A percentile compares a stretch with the other conserved stretches of the same genome.
phyloP scores from a whole-genome alignment of 2,113 vertebrate species.

The zebrafish (Danio rerio) region DNA sequence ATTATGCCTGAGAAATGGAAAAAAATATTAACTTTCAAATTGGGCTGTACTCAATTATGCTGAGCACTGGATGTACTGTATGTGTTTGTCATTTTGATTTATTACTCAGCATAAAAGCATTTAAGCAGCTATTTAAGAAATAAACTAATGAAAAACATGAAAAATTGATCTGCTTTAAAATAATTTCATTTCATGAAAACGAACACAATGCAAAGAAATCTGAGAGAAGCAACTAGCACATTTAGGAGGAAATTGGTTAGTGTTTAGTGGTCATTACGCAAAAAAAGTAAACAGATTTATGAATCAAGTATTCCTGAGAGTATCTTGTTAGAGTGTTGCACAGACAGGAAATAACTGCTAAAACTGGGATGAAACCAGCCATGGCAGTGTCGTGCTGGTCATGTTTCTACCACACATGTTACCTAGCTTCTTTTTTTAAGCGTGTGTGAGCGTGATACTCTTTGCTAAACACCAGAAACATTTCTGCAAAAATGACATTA shows the following conservation, averaged over 20 bases:
- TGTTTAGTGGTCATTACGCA: neutral
- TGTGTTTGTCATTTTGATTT: neutral
- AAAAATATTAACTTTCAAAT: no score
- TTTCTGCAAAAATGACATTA: slow-evolving; percentile 37
- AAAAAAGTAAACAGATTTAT: neutral
- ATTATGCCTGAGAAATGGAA: no score
- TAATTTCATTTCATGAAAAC: neutral
- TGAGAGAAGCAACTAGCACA: neutral
- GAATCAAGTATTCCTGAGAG: neutral
- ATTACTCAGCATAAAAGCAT: neutral
- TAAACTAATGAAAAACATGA: neutral
- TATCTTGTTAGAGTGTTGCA: neutral
- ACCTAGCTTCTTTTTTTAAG: neutral
- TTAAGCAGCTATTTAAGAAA: neutral
- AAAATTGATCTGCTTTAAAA: neutral
- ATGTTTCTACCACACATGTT: slow-evolving; percentile 11
- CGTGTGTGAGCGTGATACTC: neutral
- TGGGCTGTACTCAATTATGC: no score
- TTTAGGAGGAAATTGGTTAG: neutral
- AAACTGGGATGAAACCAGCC: neutral
- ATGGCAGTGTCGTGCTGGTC: neutral
- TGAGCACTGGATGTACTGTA: neutral
- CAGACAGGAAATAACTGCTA: neutral
- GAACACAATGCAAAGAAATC: neutral
- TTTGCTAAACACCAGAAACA: slow-evolving; percentile 10